Base-by-base conservation (phyloP, 2,113 vertebrate genomes). In the Pterocles gutturalis region DNA sequence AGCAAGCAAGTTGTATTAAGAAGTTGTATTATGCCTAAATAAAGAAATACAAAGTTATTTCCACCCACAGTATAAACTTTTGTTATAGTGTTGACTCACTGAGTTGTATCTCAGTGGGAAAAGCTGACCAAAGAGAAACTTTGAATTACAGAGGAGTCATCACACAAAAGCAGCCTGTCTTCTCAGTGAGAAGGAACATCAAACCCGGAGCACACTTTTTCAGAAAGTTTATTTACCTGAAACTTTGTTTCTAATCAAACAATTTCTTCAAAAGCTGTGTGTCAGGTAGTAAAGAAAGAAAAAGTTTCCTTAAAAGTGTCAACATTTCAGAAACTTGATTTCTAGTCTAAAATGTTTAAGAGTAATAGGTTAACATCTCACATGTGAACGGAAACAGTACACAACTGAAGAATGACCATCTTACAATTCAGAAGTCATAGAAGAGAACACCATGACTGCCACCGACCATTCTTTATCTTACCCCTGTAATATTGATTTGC, bases 401-500 rank as follows among this genome's bases (percentile, higher is more conserved):
- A 60, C 10, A 83, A 57, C 45, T 61, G 54, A 57, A 41, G 20
- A 62, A 76, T 1, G 3, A 76, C 20, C 4, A 4, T n/a, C 14
- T 57, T 54, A 78, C 8, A 60, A 46, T 33, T 49, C 36, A 79
- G 38, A 90, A 84, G 54, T 41, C 22, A 71, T 1, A n/a, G 51
- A 38, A 66, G 8, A 78, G 36, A 91, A 89, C 49, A 49, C 28
- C 73, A 49, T 51, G 75, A 79, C 66, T 85, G 73, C 82, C 92
- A 97, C 81, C 29, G 1, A 58, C 18, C 65, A 43, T 6, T 81
- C 65, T 83, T 70, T 73, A 75, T 65, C 78, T 82, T 87, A 55
- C 11, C 87, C 28, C 33, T 79, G 43, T 26, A 48, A 24, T 87
- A 97, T 87, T 94, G 94, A 95, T 94, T 95, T 83, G 53, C 85